Percentiles rank a stretch among this genome's conserved stretches.
Evolutionary conservation across 2,888 invertebrate genomes (phyloP).

Genomic region (Venusia cambrica): DNA sequence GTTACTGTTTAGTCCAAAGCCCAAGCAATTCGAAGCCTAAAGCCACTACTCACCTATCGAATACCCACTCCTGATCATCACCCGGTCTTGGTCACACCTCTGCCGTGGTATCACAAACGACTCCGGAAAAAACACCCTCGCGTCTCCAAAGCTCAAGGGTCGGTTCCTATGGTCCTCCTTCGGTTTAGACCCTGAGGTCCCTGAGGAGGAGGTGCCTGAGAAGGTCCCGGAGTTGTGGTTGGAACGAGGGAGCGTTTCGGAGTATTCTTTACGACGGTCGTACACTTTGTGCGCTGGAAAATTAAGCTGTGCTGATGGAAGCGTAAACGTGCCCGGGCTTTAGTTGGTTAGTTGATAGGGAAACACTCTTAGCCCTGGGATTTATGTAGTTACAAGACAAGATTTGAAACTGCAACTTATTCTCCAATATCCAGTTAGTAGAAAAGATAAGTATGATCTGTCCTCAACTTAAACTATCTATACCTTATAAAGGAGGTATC

Average conservation of each 20-base stretch:
- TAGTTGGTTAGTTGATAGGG: too few relatives aligned
- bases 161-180: constrained; percentile 58
- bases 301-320: constrained; percentile 11
- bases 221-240: constrained; percentile 67
- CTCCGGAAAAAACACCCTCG: constrained; percentile 76
- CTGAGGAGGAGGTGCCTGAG: constrained; percentile 73
- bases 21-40: too few relatives aligned
- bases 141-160: constrained; percentile 68
- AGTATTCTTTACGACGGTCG: constrained; percentile 65
- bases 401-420: too few relatives aligned
- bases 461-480: too few relatives aligned
- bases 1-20: too few relatives aligned
- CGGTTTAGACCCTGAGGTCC: constrained; percentile 71
- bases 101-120: constrained; percentile 72
- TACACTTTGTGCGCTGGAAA: constrained; percentile 70
- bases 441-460: too few relatives aligned
- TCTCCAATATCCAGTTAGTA: too few relatives aligned
- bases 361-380: too few relatives aligned
- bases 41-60: constrained; percentile 64
- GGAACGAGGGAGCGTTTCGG: constrained; percentile 53
- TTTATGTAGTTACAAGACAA: too few relatives aligned
- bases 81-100: constrained; percentile 48
- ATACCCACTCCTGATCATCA: constrained; percentile 58
- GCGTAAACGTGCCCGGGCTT: too few relatives aligned
- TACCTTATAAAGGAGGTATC: too few relatives aligned